Evolutionary conservation across 2,888 invertebrate species (phyloP), one percentile per base, ranked within the genome.

Genomic region (Temnothorax ravouxi): DNA sequence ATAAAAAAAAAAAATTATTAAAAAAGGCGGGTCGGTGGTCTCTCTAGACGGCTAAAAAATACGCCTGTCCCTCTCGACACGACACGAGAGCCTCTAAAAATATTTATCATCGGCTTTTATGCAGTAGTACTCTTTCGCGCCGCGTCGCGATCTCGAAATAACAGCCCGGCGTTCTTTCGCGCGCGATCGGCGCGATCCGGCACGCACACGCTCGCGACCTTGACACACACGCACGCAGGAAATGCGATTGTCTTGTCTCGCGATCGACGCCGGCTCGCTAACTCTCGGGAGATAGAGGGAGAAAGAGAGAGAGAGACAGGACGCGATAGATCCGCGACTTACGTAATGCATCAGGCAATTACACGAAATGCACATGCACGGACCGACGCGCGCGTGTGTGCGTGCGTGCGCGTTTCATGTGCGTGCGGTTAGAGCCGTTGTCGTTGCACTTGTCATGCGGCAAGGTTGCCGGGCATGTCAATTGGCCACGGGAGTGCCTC

Each of bases 171-270:
- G 41, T 18, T 64, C 11, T 62, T 52, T 21, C 41, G 25, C 38
- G 15, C 59, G 34, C 54, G 59, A 59, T 59, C 34, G 9, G 29
- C 15, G 38, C 38, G 62, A 64, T 38, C 64, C 44, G 71, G n/a
- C 77, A 79, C 71, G 77, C 44, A 79, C 71, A 41, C 77, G 71
- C 29, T 59, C 72, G 5, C 82, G 87, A 89, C 87, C 90, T 89
- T 89, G 89, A 89, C 88, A 88, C 86, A 75, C 77, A 61, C 83
- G 88, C 88, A 86, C 84, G 84, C 80, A 86, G 88, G 84, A 89
- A 89, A 89, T 89, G 86, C 84, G 80, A 88, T 87, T 89, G 89
- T 75, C 87, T 88, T 77, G 85, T 74, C 82, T 83, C 79, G 18
- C 64, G 80, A 81, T 72, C 81, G 88, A 82, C 81, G 61, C 77